Percentiles rank a stretch among this genome's conserved stretches.
Evolutionary conservation across 1,140 invertebrate species (phyloP).

Genomic region (Tenebrio molitor): DNA sequence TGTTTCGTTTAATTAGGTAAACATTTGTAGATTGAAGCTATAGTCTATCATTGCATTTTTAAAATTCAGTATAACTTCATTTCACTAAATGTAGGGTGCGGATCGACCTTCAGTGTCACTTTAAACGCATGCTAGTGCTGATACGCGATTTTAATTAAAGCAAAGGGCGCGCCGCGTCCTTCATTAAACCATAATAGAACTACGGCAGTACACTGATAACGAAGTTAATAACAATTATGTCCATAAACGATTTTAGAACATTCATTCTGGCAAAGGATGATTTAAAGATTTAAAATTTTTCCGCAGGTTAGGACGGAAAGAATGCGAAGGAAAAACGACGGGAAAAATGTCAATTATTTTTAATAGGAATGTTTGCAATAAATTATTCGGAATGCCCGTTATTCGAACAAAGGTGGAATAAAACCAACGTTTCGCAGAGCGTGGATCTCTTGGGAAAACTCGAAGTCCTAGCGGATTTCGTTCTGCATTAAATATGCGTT

Average conservation of each 20-base stretch:
- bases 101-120: background rate
- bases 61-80: no score
- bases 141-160: conserved; percentile 22
- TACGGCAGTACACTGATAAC: background rate
- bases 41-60: no score
- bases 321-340: conserved; percentile 11
- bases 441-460: conserved; percentile 3
- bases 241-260: no score
- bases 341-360: conserved; percentile 29
- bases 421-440: background rate
- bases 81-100: no score
- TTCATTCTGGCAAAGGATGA: background rate
- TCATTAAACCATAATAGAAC: conserved; percentile 1
- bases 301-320: background rate
- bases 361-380: conserved; percentile 32
- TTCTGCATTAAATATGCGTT: conserved; percentile 26
- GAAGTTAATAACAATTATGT: no score
- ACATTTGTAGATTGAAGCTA: background rate
- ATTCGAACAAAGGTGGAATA: background rate
- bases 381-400: conserved; percentile 7
- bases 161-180: background rate
- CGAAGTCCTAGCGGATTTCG: conserved; percentile 8
- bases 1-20: conserved; percentile 14
- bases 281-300: background rate
- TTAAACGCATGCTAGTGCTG: background rate